phyloP scores from a whole-genome alignment of 2,797 vertebrate genomes.

The Dipus sagitta region DNA sequence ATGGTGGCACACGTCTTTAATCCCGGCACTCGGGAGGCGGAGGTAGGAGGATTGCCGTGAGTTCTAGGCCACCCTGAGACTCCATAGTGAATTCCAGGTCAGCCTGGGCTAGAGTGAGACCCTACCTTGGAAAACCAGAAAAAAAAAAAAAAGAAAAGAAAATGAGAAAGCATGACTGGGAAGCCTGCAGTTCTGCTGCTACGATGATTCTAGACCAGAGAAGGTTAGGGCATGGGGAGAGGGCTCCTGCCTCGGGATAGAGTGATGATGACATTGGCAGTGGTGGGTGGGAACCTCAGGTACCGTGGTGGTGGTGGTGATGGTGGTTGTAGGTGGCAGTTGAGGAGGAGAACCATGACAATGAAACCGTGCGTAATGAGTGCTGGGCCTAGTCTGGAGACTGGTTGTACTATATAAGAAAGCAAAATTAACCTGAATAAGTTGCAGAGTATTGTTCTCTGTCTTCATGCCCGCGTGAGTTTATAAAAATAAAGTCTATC shows the following conservation, averaged over 20 bases:
- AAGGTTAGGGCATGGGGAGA: not conserved
- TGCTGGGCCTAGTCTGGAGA: not conserved
- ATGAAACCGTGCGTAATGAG: not conserved
- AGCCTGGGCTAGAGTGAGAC: too few species aligned
- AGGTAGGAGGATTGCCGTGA: too few species aligned
- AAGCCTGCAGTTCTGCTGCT: not conserved
- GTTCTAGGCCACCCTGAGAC: too few species aligned
- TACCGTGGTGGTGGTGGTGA: not conserved
- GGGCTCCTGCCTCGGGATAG: not conserved
- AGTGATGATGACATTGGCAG: not conserved
- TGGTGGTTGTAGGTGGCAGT: too few species aligned
- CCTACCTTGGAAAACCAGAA: too few species aligned
- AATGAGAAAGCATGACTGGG: not conserved
- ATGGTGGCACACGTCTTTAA: too few species aligned
- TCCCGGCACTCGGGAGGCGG: too few species aligned
- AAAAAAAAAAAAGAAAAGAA: too few species aligned
- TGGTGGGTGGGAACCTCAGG: not conserved
- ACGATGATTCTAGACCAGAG: not conserved
- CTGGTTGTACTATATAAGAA: not conserved
- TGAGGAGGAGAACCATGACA: too few species aligned
- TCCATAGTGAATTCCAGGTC: too few species aligned
- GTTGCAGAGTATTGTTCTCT: not conserved
- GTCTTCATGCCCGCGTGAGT: not conserved
- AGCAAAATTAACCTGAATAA: not conserved
- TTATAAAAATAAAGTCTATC: not conserved